Percentiles rank a stretch among this genome's conserved stretches.
Evolutionary conservation across 2,797 vertebrate species (phyloP).

Genomic region (Phrynocephalus guinanensis): DNA sequence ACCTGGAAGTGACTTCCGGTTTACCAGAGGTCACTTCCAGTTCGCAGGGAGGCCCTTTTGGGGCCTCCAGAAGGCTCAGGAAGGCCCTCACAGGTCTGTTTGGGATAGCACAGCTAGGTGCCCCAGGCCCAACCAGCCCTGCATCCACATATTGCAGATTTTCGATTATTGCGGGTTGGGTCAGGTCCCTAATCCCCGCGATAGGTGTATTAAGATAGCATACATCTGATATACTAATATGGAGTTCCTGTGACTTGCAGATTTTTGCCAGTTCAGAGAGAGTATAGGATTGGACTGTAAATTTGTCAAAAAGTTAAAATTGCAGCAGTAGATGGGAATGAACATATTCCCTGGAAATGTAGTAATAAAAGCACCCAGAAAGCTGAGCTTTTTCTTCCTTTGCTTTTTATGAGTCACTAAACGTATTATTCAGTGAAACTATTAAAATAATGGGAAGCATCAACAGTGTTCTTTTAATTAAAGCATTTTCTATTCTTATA

Average conservation of each 20-base stretch:
- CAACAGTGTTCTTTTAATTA: constrained; percentile 54
- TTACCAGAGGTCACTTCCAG: too few relatives aligned
- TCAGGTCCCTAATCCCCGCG: too few relatives aligned
- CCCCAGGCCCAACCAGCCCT: too few relatives aligned
- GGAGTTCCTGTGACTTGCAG: not conserved
- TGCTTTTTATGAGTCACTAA: constrained; percentile 16
- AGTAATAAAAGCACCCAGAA: constrained; percentile 58
- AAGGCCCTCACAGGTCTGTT: too few relatives aligned
- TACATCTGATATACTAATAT: not conserved
- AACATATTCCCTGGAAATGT: constrained; percentile 51
- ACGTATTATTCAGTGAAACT: constrained; percentile 41
- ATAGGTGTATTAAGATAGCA: not conserved
- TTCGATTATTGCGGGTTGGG: too few relatives aligned
- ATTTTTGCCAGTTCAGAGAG: not conserved
- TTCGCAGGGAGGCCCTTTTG: too few relatives aligned
- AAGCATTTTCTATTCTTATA: not conserved
- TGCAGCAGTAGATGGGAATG: constrained; percentile 37
- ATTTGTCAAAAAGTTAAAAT: not conserved
- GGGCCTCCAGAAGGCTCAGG: too few relatives aligned
- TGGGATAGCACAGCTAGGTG: too few relatives aligned
- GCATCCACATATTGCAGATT: too few relatives aligned
- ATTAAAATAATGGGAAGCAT: constrained; percentile 65
- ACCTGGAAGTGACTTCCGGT: too few relatives aligned
- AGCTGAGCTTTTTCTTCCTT: constrained; percentile 28
- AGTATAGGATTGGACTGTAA: not conserved